Conservation (phyloP, 2,797 vertebrate species). For the Squalus acanthias region DNA sequence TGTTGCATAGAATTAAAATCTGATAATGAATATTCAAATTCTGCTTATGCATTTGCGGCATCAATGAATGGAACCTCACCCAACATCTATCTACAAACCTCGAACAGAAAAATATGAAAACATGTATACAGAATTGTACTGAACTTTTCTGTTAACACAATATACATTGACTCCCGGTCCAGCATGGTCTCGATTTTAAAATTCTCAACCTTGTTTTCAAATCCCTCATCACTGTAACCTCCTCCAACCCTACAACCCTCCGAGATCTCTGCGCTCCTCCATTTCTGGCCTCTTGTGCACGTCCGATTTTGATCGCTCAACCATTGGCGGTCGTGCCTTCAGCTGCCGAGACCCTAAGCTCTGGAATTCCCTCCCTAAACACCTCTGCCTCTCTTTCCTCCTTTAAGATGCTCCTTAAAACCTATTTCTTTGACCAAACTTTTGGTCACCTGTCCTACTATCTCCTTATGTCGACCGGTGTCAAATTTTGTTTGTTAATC, state of each 20-base stretch:
- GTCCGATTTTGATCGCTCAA: neutral
- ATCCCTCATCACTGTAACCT: neutral
- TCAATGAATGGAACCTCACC: neutral
- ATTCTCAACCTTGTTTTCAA: neutral
- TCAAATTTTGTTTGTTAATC: neutral
- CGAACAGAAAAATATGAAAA: neutral
- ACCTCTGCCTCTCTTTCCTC: neutral
- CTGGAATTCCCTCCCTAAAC: neutral
- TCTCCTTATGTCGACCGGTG: neutral
- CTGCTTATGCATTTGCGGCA: neutral
- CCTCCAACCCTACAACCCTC: neutral
- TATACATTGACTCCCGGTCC: neutral
- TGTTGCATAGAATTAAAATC: neutral
- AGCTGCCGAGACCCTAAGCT: neutral
- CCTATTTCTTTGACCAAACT: neutral
- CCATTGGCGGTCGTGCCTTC: neutral
- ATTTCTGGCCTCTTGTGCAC: neutral
- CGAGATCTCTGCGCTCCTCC: neutral
- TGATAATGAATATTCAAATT: neutral
- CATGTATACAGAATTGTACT: neutral
- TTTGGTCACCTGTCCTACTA: neutral
- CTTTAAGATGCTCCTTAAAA: neutral
- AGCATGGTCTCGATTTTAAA: neutral
- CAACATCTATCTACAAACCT: neutral
- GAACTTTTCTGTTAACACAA: neutral